These are phyloP conservation scores for Autographa gamma DNA, from an alignment of 2,888 invertebrate genomes.

Conservation along the genomic window DNA sequence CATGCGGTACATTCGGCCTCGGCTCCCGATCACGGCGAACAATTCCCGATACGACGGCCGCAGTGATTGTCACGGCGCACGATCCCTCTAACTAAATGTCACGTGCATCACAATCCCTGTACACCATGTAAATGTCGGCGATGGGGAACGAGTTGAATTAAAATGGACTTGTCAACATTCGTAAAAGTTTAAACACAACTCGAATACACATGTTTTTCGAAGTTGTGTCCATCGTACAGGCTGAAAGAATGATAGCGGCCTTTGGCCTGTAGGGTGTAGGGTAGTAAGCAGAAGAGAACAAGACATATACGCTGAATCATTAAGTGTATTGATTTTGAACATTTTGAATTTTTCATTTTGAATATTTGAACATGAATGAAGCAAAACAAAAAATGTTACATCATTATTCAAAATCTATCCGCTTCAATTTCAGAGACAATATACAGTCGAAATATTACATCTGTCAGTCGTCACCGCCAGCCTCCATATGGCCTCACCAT, in stretches of 20 bases:
- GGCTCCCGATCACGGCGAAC: constrained; percentile 72
- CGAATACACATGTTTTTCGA: neutral
- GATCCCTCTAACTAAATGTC: constrained; percentile 60
- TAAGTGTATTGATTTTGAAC: too few relatives aligned
- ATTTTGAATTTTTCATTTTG: too few relatives aligned
- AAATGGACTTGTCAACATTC: constrained; percentile 21
- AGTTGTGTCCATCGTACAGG: neutral
- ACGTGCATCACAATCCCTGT: constrained; percentile 38
- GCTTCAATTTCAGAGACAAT: constrained; percentile 40
- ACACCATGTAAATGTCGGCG: constrained; percentile 45
- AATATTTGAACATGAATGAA: neutral
- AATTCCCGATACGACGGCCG: constrained; percentile 69
- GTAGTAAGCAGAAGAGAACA: neutral
- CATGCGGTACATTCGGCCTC: constrained; percentile 54
- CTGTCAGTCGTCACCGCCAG: constrained; percentile 12
- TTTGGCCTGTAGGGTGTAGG: neutral
- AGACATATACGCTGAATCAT: too few relatives aligned
- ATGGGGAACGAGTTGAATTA: constrained; percentile 35
- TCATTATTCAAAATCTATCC: neutral
- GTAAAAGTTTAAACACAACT: neutral
- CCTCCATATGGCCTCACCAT: constrained; percentile 41
- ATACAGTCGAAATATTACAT: constrained; percentile 21
- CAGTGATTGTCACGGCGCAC: constrained; percentile 67
- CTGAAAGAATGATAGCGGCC: neutral
- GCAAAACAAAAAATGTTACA: neutral